Conservation (phyloP, 1,140 invertebrate genomes). For the Alviniconcha marisindica region DNA sequence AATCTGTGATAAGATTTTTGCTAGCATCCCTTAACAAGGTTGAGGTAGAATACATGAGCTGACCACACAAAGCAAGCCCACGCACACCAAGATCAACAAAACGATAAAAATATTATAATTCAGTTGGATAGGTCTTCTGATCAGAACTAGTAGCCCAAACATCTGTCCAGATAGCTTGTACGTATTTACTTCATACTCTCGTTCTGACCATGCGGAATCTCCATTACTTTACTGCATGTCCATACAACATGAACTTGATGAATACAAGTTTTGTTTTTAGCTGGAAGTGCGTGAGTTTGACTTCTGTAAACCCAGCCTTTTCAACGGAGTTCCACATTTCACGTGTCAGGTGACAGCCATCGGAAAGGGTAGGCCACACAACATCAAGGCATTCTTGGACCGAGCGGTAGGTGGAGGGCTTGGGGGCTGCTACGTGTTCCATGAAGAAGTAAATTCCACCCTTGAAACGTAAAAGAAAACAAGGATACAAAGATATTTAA, state of each 20-base stretch:
- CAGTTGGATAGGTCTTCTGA: no score
- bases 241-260: background rate
- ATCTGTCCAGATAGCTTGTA: no score
- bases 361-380: background rate
- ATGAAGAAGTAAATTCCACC: constrained; percentile 19
- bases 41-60: no score
- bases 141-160: no score
- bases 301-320: constrained; percentile 3
- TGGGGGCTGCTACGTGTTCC: constrained; percentile 31
- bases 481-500: no score
- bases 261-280: background rate
- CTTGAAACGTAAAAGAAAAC: constrained; percentile 10
- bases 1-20: no score
- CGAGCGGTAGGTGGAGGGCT: background rate
- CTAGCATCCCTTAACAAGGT: no score
- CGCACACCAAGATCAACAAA: no score
- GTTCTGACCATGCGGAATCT: no score
- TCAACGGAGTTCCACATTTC: background rate
- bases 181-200: no score
- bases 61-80: no score
- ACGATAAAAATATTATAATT: no score
- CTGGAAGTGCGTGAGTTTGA: background rate
- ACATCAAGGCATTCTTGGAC: background rate
- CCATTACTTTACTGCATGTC: constrained; percentile 20
- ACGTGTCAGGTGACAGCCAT: constrained; percentile 1